Base-by-base conservation (phyloP, 1,140 invertebrate genomes). In the Phenacoccus solenopsis region DNA sequence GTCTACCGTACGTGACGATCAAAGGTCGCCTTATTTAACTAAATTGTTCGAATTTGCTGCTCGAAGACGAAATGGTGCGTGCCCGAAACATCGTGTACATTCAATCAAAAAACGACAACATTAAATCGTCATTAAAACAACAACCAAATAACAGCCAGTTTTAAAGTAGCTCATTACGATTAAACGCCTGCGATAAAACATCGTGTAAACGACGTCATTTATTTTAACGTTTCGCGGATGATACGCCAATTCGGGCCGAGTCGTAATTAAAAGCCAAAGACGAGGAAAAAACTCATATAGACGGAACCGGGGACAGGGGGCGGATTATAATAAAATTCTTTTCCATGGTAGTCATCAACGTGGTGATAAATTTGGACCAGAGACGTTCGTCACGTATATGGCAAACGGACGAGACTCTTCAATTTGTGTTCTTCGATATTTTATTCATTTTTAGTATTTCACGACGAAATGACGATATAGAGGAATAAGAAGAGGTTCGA, bases 111-210 rank as follows among this genome's bases (percentile, higher is more conserved):
- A 49, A 49, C 16, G 38, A 49, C 38, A n/a, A 49, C 38, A 49
- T 49, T 49, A 49, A 49, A 49, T 49, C 38, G 38, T 49, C 38
- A 49, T 49, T 49, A 49, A 49, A 49, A 49, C 5, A 16, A 49
- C 38, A 49, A 49, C 38, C 5, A n/a, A 49, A 49, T 49, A 49
- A 49, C 38, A 49, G 5, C 38, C 38, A 49, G 5, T 32, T 49
- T 49, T 49, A 49, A 49, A 49, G 38, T 49, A 49, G 38, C 38
- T 49, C 38, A 49, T 49, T 49, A 49, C 38, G 38, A 49, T 49
- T 49, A 49, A 49, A 49, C 38, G 38, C 2, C 38, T n/a, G 20
- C 38, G 38, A 49, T 49, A 49, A 49, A 49, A 49, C 38, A 49
- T 49, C 38, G 38, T 49, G 38, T 49, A 49, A 49, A 49, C 38